A percentile compares a stretch with the other conserved stretches of the same genome.
These are phyloP conservation scores for Patiria pectinifera DNA, from an alignment of 53 echinoderm and acorn worm genomes.

Conservation along the genomic window DNA sequence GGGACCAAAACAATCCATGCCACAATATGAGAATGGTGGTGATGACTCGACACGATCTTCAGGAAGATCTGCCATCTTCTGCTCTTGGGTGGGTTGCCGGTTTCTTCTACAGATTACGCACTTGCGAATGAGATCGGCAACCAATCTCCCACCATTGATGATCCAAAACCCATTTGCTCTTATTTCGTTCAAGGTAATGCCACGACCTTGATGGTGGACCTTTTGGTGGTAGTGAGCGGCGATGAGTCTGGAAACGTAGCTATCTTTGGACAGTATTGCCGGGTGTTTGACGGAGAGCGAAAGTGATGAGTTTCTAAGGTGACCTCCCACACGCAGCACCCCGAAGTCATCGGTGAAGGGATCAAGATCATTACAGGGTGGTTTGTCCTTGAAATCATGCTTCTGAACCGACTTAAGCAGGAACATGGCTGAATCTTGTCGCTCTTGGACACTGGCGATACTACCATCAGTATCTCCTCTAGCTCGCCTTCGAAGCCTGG, in stretches of 20 bases:
- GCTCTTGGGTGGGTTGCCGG: conserved; percentile 57
- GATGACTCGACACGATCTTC: conserved; percentile 34
- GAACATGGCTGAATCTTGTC: not conserved
- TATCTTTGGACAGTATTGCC: conserved; percentile 33
- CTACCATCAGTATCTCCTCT: not conserved
- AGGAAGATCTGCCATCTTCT: conserved; percentile 68
- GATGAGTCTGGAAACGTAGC: conserved; percentile 24
- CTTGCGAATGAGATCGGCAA: conserved; percentile 57
- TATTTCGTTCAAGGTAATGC: conserved; percentile 61
- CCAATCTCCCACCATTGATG: conserved; percentile 25
- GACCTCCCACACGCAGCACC: conserved; percentile 51
- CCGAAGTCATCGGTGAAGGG: conserved; percentile 39
- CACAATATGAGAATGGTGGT: conserved; percentile 59
- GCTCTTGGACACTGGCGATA: conserved; percentile 26
- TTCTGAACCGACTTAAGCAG: conserved; percentile 34
- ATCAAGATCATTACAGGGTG: conserved; percentile 16
- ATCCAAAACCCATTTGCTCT: conserved; percentile 70
- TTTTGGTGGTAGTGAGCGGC: conserved; percentile 52
- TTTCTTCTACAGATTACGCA: conserved; percentile 70
- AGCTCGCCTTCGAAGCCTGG: conserved; percentile 65
- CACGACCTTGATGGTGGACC: conserved; percentile 60
- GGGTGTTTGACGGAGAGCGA: conserved; percentile 46
- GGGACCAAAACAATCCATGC: conserved; percentile 73
- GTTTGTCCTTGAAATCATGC: conserved; percentile 3
- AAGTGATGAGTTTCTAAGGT: conserved; percentile 34